A percentile compares a stretch with the other conserved stretches of the same genome.
Evolutionary conservation across 2,797 vertebrate genomes (phyloP).

Genomic region (Bovichtus variegatus): DNA sequence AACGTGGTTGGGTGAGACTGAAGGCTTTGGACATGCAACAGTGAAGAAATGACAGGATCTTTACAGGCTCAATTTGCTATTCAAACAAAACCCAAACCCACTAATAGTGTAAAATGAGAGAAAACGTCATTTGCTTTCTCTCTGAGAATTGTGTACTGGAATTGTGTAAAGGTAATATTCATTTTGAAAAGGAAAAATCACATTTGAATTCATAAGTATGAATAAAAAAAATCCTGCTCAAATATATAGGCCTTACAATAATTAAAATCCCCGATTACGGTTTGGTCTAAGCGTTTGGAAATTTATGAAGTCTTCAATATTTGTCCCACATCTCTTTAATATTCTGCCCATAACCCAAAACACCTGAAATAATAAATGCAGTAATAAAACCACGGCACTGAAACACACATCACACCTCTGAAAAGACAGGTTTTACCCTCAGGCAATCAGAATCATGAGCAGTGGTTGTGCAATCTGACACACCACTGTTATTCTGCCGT

Average conservation of each 20-base stretch:
- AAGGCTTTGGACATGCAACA: conserved; percentile 1
- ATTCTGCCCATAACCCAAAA: conserved; percentile 33
- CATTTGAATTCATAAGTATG: neutral
- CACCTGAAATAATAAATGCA: conserved; percentile 42
- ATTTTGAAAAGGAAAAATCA: neutral
- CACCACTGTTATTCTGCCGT: conserved; percentile 24
- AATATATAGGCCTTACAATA: neutral
- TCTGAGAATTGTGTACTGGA: neutral
- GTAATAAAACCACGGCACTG: conserved; percentile 45
- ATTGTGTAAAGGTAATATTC: neutral
- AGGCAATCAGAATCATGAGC: conserved; percentile 39
- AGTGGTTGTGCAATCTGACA: conserved; percentile 39
- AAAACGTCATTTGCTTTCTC: neutral
- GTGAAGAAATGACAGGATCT: conserved; percentile 10
- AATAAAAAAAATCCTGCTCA: neutral
- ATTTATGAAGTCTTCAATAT: neutral
- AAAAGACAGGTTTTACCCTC: conserved; percentile 39
- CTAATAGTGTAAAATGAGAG: neutral
- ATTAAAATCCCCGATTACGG: neutral
- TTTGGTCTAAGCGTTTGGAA: neutral
- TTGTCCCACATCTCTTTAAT: conserved; percentile 15
- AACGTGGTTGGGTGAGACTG: conserved; percentile 3
- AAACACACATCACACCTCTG: conserved; percentile 42
- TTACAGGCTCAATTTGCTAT: conserved; percentile 33
- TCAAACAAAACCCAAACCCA: conserved; percentile 26